Percentiles rank a stretch among this genome's conserved stretches.
phyloP scores from a whole-genome alignment of 2,888 invertebrate genomes.

The Perizoma affinitatum region DNA sequence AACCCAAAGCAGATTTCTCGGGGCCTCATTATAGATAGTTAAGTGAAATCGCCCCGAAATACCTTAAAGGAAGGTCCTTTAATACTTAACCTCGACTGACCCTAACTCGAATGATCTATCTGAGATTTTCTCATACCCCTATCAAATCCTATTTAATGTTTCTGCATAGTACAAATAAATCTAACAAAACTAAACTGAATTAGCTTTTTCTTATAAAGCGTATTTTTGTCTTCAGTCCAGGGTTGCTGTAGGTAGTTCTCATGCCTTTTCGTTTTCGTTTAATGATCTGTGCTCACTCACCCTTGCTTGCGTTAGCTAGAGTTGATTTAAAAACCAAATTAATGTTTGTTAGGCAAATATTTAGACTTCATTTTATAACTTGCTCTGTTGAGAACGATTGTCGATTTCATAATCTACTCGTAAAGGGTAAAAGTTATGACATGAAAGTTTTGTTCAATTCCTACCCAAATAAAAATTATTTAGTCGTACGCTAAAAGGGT shows the following conservation, averaged over 20 bases:
- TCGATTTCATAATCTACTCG: background rate
- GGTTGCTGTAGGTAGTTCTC: slow-evolving; percentile 42
- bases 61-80: slow-evolving; percentile 19
- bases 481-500: too few relatives aligned
- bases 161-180: background rate
- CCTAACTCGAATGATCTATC: slow-evolving; percentile 22
- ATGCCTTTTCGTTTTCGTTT: slow-evolving; percentile 48
- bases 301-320: slow-evolving; percentile 9
- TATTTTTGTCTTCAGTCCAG: too few relatives aligned
- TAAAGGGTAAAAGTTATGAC: too few relatives aligned
- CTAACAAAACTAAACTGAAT: too few relatives aligned
- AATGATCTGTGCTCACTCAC: slow-evolving; percentile 46
- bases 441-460: too few relatives aligned
- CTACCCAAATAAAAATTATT: too few relatives aligned
- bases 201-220: too few relatives aligned
- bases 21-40: slow-evolving; percentile 20
- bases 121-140: slow-evolving; percentile 23
- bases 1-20: slow-evolving; percentile 17
- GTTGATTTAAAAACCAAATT: slow-evolving; percentile 16
- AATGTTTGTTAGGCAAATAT: slow-evolving; percentile 6
- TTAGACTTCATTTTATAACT: slow-evolving; percentile 2
- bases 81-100: slow-evolving; percentile 19
- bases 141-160: slow-evolving; percentile 6
- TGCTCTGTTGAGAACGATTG: background rate
- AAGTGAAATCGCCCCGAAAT: slow-evolving; percentile 19